Base-by-base conservation (phyloP, 2,113 vertebrate genomes). In the Cynocephalus volans region DNA sequence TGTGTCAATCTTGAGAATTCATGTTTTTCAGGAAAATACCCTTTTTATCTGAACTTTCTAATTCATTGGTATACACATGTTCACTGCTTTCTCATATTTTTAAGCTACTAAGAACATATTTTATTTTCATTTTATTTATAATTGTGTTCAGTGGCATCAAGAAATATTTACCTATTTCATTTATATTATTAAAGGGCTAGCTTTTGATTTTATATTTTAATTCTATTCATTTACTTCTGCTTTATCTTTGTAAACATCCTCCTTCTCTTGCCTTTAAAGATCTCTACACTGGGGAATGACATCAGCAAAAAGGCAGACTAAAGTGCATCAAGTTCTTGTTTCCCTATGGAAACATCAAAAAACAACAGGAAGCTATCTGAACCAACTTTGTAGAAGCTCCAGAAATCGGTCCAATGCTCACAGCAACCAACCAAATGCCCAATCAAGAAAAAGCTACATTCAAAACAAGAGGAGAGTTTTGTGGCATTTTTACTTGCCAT, bases 1-100 rank as follows among this genome's bases (percentile, higher is more conserved):
- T 89, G 11, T 11, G 19, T 76, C 1, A 48, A 26, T 64, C 8
- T 45, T 83, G 15, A 91, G 48, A 83, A 67, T 70, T 83, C 7
- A 79, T 31, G 3, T 72, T 79, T 77, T 88, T 72, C 1, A 65
- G 76, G 15, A 56, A 77, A 82, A 77, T 12, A 24, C 65, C 4
- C 14, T 83, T 83, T 94, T 83, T 41, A 69, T 88, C 58, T 83
- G 58, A 8, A 65, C 24, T 76, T 93, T 81, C 18, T 72, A 70
- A 93, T 79, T 91, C 11, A 41, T 48, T 73, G 83, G 7, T 26
- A 79, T 75, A 33, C 13, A 70, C 5, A n/a, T 45, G 33, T 80
- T 31, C 5, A 23, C 62, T 87, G 28, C 17, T 33, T 45, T 36
- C 18, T 76, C 24, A 56, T 67, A 11, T 58, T 56, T 90, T 69